These are phyloP conservation scores for Drosophila ustulata DNA, from an alignment of 2,888 invertebrate species.

Conservation along the genomic window DNA sequence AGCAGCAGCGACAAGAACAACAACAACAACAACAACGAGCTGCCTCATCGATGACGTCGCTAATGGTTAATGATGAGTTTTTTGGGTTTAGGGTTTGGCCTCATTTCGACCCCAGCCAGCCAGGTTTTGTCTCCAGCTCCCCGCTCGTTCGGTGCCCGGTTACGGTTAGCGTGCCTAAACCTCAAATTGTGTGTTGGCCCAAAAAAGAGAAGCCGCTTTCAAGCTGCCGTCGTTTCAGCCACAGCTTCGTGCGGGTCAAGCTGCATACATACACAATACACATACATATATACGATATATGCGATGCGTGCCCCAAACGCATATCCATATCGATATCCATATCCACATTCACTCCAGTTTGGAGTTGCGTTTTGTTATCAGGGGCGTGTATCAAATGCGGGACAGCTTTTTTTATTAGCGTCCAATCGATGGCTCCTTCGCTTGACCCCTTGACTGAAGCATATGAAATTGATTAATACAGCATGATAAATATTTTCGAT, in stretches of 20 bases:
- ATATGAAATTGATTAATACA: constrained; percentile 78
- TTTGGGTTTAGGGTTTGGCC: constrained; percentile 69
- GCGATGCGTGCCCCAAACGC: constrained; percentile 44
- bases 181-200: constrained; percentile 57
- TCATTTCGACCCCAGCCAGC: constrained; percentile 45
- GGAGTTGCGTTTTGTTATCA: constrained; percentile 51
- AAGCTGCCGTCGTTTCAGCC: constrained; percentile 41
- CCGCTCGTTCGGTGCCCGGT: constrained; percentile 5
- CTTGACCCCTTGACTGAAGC: constrained; percentile 35
- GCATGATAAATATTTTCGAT: constrained; percentile 72
- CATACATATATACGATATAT: not conserved
- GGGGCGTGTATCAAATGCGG: constrained; percentile 67
- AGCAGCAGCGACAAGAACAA: constrained; percentile 43
- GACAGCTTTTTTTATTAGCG: constrained; percentile 66
- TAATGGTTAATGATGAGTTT: constrained; percentile 79
- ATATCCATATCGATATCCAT: constrained; percentile 33
- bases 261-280: not conserved
- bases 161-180: constrained; percentile 68
- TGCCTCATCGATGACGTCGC: constrained; percentile 69
- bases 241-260: constrained; percentile 34
- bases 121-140: constrained; percentile 9
- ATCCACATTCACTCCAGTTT: constrained; percentile 20
- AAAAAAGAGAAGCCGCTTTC: constrained; percentile 46
- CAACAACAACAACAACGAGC: constrained; percentile 37
- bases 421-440: constrained; percentile 27